These are phyloP conservation scores for Caenorhabditis latens DNA, from an alignment of 1,140 invertebrate species.

Conservation along the genomic window DNA sequence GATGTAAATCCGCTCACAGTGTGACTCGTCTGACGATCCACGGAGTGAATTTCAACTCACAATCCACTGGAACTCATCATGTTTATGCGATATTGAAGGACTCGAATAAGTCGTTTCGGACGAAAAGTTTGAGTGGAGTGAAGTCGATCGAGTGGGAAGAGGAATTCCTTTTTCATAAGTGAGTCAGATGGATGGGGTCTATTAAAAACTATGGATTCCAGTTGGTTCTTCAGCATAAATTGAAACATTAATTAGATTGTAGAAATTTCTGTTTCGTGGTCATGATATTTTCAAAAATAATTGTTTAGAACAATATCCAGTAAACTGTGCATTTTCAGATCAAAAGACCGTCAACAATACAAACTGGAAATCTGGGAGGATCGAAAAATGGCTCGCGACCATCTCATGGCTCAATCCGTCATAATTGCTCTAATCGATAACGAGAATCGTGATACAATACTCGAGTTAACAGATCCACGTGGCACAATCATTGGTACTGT, in stretches of 20 bases:
- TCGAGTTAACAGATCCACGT: constrained; percentile 12
- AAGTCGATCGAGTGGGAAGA: constrained; percentile 48
- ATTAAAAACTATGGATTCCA: too few relatives aligned
- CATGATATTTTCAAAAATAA: too few relatives aligned
- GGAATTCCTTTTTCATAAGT: constrained; percentile 50
- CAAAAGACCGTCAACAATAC: constrained; percentile 60
- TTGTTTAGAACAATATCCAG: too few relatives aligned
- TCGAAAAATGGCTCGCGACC: constrained; percentile 60
- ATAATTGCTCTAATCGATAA: constrained; percentile 69
- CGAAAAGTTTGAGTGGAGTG: constrained; percentile 53
- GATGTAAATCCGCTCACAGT: constrained; percentile 30
- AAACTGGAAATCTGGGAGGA: constrained; percentile 66
- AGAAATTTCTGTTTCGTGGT: too few relatives aligned
- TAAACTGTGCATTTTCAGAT: too few relatives aligned
- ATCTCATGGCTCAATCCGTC: constrained; percentile 55
- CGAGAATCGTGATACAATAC: constrained; percentile 55
- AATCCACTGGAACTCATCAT: constrained; percentile 2
- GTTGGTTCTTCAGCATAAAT: background rate
- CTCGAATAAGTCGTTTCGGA: constrained; percentile 12
- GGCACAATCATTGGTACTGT: background rate
- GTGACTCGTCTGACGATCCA: constrained; percentile 46
- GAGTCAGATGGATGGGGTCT: background rate
- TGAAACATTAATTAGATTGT: background rate
- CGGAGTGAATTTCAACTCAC: constrained; percentile 25
- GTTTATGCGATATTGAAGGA: constrained; percentile 21